These are phyloP conservation scores for Telenomus remus DNA, from an alignment of 1,140 invertebrate genomes.

Conservation along the genomic window DNA sequence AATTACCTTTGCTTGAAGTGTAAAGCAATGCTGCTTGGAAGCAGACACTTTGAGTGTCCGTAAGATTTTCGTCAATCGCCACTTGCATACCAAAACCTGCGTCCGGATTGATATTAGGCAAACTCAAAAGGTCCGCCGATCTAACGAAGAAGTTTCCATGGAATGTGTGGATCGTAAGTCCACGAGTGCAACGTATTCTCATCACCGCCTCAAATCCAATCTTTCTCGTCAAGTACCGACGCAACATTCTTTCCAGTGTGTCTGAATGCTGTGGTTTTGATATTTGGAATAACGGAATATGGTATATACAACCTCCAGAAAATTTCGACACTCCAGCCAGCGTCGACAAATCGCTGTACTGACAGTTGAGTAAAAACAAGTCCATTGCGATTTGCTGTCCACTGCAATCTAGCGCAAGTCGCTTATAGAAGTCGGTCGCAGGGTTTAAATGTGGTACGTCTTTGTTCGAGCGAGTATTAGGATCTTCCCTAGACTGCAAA, in stretches of 20 bases:
- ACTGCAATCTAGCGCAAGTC: conserved; percentile 95
- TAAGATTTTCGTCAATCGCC: conserved; percentile 92
- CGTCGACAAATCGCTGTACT: conserved; percentile 95
- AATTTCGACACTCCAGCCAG: conserved; percentile 94
- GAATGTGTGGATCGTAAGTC: conserved; percentile 96
- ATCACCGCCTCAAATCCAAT: conserved; percentile 99
- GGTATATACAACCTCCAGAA: conserved; percentile 95
- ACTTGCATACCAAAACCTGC: conserved; percentile 98
- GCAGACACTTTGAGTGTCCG: conserved; percentile 91
- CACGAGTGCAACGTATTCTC: conserved; percentile 95
- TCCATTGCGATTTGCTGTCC: conserved; percentile 97
- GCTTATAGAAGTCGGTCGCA: conserved; percentile 98
- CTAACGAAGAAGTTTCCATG: conserved; percentile 99
- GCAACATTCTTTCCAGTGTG: conserved; percentile 86
- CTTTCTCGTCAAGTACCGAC: conserved; percentile 95
- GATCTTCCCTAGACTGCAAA: conserved; percentile 89
- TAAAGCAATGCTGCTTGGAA: conserved; percentile 99
- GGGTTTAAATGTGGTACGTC: conserved; percentile 92
- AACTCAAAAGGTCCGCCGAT: conserved; percentile 95
- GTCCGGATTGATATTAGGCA: conserved; percentile 99
- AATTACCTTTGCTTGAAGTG: conserved; percentile 95
- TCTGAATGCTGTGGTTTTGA: conserved; percentile 83
- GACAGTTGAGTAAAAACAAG: conserved; percentile 93
- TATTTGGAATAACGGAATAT: conserved; percentile 92
- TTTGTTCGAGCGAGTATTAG: conserved; percentile 86